These are phyloP conservation scores for Brachionus koreanus DNA, from an alignment of 1,140 invertebrate genomes.

Conservation along the genomic window DNA sequence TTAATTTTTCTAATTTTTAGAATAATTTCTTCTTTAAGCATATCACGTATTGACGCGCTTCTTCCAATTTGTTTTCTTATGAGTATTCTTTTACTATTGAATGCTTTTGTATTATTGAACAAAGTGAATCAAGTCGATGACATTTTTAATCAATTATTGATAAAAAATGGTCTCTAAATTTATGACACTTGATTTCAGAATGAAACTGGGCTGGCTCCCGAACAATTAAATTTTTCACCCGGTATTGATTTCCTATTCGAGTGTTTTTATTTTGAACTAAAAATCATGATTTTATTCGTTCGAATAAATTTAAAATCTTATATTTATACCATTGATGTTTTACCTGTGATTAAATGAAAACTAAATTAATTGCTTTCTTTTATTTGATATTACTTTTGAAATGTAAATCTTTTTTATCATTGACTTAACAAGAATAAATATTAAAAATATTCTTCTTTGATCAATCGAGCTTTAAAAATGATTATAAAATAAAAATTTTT, in stretches of 20 bases:
- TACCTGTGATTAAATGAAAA: slow-evolving; percentile 21
- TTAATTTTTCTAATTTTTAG: not conserved
- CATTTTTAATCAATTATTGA: slow-evolving; percentile 13
- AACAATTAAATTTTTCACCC: not conserved
- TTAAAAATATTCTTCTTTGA: too few species aligned
- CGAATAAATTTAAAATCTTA: not conserved
- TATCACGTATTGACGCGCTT: slow-evolving; percentile 34
- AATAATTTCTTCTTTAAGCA: slow-evolving; percentile 26
- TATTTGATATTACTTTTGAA: not conserved
- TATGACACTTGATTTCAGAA: not conserved
- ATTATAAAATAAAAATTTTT: too few species aligned
- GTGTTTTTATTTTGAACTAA: not conserved
- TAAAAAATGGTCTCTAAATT: slow-evolving; percentile 3
- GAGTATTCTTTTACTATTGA: slow-evolving; percentile 36
- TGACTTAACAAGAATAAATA: not conserved
- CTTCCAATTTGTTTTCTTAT: slow-evolving; percentile 43
- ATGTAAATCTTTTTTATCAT: not conserved
- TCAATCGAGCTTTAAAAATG: too few species aligned
- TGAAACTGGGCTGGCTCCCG: not conserved
- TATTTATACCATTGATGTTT: not conserved
- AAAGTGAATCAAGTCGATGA: slow-evolving; percentile 44
- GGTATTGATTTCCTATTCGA: not conserved
- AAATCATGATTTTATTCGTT: not conserved
- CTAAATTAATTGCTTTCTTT: not conserved
- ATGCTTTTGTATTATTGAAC: slow-evolving; percentile 35